Conservation (phyloP, 2,797 vertebrate species). For the Periparus ater region DNA sequence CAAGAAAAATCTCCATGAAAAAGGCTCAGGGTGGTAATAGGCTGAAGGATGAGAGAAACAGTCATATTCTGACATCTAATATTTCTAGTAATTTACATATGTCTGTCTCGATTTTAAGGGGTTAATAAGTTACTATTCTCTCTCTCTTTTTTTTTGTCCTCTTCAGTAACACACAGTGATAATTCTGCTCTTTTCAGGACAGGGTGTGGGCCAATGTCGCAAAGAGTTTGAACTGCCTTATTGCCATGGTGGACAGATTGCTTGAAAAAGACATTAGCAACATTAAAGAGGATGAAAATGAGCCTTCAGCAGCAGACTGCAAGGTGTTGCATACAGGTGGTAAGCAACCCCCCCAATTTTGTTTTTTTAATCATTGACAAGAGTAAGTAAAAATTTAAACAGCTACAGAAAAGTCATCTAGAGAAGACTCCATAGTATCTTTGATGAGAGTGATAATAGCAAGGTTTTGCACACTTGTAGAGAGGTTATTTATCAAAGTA, state of each 20-base stretch:
- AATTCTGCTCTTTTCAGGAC: conserved; percentile 85
- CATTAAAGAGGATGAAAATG: conserved; percentile 52
- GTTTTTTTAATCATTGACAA: background rate
- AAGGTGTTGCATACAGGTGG: conserved; percentile 82
- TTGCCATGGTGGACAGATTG: conserved; percentile 94
- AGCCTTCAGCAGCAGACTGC: conserved; percentile 80
- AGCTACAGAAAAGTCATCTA: background rate
- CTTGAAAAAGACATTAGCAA: conserved; percentile 81
- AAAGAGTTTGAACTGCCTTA: conserved; percentile 94
- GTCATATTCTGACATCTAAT: background rate
- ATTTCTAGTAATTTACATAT: background rate
- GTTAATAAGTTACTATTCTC: background rate
- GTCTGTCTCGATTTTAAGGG: background rate
- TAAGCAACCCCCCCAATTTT: conserved; percentile 56
- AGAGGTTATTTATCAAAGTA: conserved; percentile 38
- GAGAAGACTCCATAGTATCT: background rate
- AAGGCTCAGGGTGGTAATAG: background rate
- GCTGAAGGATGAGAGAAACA: background rate
- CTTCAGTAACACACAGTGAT: conserved; percentile 51
- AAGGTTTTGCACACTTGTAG: background rate
- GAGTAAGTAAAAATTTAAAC: conserved; percentile 14
- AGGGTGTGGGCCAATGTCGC: conserved; percentile 95
- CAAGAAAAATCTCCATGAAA: background rate
- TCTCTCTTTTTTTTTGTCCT: background rate
- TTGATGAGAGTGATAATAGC: background rate